A percentile compares a stretch with the other conserved stretches of the same genome.
These are phyloP conservation scores for Poecilia latipinna DNA, from an alignment of 2,113 vertebrate genomes.

Conservation along the genomic window DNA sequence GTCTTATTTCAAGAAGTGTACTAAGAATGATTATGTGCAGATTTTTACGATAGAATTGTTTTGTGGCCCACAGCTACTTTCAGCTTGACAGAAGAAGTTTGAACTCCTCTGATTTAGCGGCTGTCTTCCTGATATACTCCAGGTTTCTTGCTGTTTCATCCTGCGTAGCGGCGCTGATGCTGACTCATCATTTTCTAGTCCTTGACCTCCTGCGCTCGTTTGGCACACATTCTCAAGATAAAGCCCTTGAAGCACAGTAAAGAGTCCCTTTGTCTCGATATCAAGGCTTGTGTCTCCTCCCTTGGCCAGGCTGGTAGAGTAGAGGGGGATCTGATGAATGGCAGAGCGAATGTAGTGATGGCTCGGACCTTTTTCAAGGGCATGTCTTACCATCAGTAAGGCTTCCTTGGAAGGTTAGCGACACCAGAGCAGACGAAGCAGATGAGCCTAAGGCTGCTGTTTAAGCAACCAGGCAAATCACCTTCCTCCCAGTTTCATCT, in stretches of 20 bases:
- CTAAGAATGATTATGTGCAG: too few relatives aligned
- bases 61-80: too few relatives aligned
- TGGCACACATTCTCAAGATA: neutral
- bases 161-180: neutral
- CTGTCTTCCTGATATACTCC: neutral
- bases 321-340: neutral
- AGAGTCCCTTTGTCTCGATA: neutral
- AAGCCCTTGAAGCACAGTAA: neutral
- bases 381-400: too few relatives aligned
- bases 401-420: too few relatives aligned
- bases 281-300: neutral
- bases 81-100: too few relatives aligned
- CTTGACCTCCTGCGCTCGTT: neutral
- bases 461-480: too few relatives aligned
- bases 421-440: too few relatives aligned
- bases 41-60: too few relatives aligned
- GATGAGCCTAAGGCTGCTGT: too few relatives aligned
- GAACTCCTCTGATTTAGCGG: neutral
- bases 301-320: neutral
- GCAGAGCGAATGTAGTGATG: neutral
- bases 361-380: too few relatives aligned
- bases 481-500: too few relatives aligned
- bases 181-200: neutral
- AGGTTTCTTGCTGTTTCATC: neutral
- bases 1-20: too few relatives aligned